A percentile compares a stretch with the other conserved stretches of the same genome.
Conservation (phyloP, 2,888 invertebrate genomes). For the Siphlonurus alternatus region DNA sequence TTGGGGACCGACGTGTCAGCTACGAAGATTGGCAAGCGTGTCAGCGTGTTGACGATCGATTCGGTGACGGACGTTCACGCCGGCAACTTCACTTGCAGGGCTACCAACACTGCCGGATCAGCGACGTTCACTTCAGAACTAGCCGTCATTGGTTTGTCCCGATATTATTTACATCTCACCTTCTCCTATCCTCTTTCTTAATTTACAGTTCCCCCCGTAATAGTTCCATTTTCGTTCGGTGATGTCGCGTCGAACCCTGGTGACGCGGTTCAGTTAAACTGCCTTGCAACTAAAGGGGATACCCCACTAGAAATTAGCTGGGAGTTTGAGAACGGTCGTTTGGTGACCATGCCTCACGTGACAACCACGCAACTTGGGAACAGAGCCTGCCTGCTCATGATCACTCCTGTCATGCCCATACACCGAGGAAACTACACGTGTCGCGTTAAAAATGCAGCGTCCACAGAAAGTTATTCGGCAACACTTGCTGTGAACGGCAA, state of each 20-base stretch:
- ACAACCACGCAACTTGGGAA: conserved; percentile 28
- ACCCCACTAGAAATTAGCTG: conserved; percentile 35
- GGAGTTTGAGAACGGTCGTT: conserved; percentile 38
- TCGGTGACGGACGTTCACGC: conserved; percentile 16
- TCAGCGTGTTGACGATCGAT: conserved; percentile 17
- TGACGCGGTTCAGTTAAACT: conserved; percentile 58
- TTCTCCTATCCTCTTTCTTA: background rate
- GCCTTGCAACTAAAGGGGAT: conserved; percentile 33
- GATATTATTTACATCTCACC: background rate
- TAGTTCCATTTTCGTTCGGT: conserved; percentile 66
- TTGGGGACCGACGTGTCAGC: conserved; percentile 7
- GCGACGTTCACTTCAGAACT: conserved; percentile 15
- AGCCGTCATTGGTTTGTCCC: conserved; percentile 17
- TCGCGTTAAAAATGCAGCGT: background rate
- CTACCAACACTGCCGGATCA: conserved; percentile 17
- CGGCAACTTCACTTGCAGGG: conserved; percentile 20
- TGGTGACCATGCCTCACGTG: conserved; percentile 29
- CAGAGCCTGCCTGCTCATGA: conserved; percentile 32
- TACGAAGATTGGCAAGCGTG: conserved; percentile 5
- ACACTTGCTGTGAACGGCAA: background rate
- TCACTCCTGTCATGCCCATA: conserved; percentile 18
- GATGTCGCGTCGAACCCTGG: conserved; percentile 48
- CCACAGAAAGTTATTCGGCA: background rate
- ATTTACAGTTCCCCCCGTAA: conserved; percentile 54
- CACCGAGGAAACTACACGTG: background rate